These are phyloP conservation scores for Pseudococcus longispinus DNA, from an alignment of 2,888 invertebrate genomes.

Conservation along the genomic window DNA sequence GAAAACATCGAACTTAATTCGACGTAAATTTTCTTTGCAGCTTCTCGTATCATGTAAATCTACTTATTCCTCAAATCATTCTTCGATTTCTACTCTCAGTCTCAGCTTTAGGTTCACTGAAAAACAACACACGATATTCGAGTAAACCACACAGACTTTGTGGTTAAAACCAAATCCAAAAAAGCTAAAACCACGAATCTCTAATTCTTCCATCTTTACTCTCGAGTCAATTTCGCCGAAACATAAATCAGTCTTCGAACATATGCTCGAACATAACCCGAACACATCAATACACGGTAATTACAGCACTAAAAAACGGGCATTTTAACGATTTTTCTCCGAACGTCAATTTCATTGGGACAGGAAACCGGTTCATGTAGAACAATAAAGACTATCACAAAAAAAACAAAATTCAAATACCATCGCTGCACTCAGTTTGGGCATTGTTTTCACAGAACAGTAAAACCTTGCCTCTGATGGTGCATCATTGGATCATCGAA, in stretches of 20 bases:
- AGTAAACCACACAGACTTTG: too few relatives aligned
- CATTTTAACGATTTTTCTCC: background rate
- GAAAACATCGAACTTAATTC: too few relatives aligned
- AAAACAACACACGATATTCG: too few relatives aligned
- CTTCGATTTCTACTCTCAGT: too few relatives aligned
- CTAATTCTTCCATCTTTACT: background rate
- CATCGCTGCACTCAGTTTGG: background rate
- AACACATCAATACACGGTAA: background rate
- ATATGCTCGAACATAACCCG: background rate
- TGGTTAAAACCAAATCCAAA: too few relatives aligned
- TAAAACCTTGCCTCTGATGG: background rate
- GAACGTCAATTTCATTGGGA: background rate
- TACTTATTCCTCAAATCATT: too few relatives aligned
- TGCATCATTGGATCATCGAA: background rate
- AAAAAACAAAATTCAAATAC: background rate
- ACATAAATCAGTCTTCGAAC: background rate
- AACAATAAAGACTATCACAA: background rate
- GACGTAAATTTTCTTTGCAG: too few relatives aligned
- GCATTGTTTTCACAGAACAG: background rate
- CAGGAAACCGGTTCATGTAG: background rate
- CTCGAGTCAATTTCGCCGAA: background rate
- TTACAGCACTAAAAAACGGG: background rate
- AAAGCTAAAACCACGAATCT: too few relatives aligned
- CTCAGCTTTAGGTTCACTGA: too few relatives aligned
- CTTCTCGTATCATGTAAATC: too few relatives aligned